Evolutionary conservation across 2,888 invertebrate species (phyloP).

Genomic region (Apantesis nais): DNA sequence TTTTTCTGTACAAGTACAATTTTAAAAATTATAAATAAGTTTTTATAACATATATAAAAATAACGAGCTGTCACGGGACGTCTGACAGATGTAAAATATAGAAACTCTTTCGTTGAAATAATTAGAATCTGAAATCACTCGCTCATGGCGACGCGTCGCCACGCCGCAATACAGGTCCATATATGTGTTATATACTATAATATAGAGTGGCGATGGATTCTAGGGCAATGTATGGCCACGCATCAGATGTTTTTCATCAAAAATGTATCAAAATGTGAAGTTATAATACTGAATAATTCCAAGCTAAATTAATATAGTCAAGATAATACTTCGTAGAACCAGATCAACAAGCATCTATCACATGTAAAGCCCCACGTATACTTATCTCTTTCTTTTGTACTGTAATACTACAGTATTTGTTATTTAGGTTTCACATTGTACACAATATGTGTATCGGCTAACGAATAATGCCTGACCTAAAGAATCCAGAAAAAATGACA

Average conservation of each 20-base stretch:
- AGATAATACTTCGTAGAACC: not conserved
- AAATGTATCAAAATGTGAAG: not conserved
- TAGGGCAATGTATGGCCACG: not conserved
- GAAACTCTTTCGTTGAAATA: too few species aligned
- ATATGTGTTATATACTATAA: not conserved
- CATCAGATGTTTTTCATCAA: not conserved
- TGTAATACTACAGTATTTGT: not conserved
- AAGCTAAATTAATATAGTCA: not conserved
- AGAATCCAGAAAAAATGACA: slow-evolving; percentile 36
- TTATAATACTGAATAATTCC: not conserved
- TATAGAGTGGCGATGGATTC: not conserved
- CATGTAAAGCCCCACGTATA: not conserved
- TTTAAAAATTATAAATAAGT: too few species aligned
- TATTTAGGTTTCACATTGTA: slow-evolving; percentile 13
- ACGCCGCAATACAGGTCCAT: not conserved
- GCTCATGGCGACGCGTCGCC: not conserved
- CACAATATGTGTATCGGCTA: slow-evolving; percentile 17
- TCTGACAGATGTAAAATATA: too few species aligned
- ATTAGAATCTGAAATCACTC: too few species aligned
- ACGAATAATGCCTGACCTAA: slow-evolving; percentile 29
- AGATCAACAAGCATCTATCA: not conserved
- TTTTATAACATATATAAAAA: too few species aligned
- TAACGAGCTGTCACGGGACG: too few species aligned
- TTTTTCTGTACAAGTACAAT: too few species aligned
- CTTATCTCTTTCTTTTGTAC: slow-evolving; percentile 1